Conservation (phyloP, 2,888 invertebrate species). For the Ommatoiulus sabulosus region DNA sequence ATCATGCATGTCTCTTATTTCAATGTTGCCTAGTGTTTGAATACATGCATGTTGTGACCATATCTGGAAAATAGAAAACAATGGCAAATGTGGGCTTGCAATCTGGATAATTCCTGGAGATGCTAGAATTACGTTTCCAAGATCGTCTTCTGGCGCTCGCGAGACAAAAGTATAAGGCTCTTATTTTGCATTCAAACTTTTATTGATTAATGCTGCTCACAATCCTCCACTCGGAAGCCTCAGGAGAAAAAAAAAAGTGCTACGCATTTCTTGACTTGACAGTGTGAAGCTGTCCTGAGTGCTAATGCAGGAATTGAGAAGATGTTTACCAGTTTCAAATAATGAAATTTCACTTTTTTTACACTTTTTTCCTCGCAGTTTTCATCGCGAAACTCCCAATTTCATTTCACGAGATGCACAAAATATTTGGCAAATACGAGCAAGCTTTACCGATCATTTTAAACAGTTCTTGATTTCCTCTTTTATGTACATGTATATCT, state of each 20-base stretch:
- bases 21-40: no score
- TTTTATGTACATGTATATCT: no score
- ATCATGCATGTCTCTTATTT: no score
- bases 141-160: not conserved
- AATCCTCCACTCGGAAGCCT: not conserved
- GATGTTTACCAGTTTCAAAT: not conserved
- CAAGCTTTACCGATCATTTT: no score
- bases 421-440: no score
- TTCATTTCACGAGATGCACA: not conserved
- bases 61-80: no score
- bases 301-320: not conserved
- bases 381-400: not conserved
- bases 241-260: not conserved
- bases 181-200: conserved; percentile 14
- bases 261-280: not conserved
- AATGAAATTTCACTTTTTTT: not conserved
- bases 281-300: not conserved
- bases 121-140: not conserved
- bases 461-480: no score
- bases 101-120: not conserved
- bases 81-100: no score
- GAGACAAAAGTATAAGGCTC: not conserved
- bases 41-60: no score
- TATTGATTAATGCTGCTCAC: not conserved
- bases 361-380: not conserved